Base-by-base conservation (phyloP, 2,888 invertebrate species). In the Scelioninae gen. 2 region DNA sequence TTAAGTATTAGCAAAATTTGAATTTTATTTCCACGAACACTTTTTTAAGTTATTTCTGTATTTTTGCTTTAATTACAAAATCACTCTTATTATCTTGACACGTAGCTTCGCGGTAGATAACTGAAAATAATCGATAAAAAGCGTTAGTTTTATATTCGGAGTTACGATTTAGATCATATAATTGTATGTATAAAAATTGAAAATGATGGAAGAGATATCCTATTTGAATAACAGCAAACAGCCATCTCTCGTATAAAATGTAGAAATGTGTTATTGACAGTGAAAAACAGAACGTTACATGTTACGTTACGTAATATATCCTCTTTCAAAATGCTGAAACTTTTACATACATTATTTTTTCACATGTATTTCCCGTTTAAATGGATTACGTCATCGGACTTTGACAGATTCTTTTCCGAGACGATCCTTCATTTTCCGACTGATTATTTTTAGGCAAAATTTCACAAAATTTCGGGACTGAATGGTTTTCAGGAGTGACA, bases 201-300 rank as follows among this genome's bases (percentile, higher is more conserved):
- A 58, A 50, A 67, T 67, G 67, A 67, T 67, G 57, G 65, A 67
- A 58, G 67, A 67, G 67, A 46, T 41, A 18, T 31, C 19, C 35
- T 67, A 52, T 58, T 67, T 58, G 58, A 58, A 58, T 58, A 67
- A 67, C 57, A 67, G 48, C 67, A 67, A 58, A 67, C 35, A 52
- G 19, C 58, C 50, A 67, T 58, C 50, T 50, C 43, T 15, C 43
- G 41, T 50, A 25, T 43, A 67, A 50, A 67, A 31, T 43, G 43
- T 50, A 50, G 58, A 67, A 67, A 58, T 67, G 39, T 67, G 50
- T 67, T 67, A 67, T 67, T 58, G 67, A 67, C 58, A 67, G 58
- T 46, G 35, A 67, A 57, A 67, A 58, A 67, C 67, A 67, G 57
- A 57, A 35, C 50, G 53, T 16, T 37, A 19, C 67, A 25, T 15